These are phyloP conservation scores for Chloromyia formosa DNA, from an alignment of 2,888 invertebrate species.

Conservation along the genomic window DNA sequence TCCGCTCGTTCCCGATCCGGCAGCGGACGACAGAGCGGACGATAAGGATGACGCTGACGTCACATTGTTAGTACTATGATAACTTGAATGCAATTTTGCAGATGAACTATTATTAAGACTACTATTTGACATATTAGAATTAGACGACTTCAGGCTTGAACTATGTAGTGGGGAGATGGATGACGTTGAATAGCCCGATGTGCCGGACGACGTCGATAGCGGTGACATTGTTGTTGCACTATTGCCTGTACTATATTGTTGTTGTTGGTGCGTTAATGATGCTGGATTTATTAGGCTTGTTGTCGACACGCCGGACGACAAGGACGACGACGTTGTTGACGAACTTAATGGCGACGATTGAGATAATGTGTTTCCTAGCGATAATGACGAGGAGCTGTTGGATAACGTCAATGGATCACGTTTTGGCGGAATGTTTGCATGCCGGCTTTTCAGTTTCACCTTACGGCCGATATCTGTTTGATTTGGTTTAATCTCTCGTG, in stretches of 20 bases:
- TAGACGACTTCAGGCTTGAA: slow-evolving; percentile 31
- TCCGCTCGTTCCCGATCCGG: slow-evolving; percentile 56
- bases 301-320: slow-evolving; percentile 52
- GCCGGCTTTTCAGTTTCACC: slow-evolving; percentile 76
- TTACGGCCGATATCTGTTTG: slow-evolving; percentile 89
- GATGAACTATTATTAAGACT: slow-evolving; percentile 30
- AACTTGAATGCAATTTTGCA: slow-evolving; percentile 12
- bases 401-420: slow-evolving; percentile 47
- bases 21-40: slow-evolving; percentile 56
- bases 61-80: slow-evolving; percentile 44
- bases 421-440: slow-evolving; percentile 59
- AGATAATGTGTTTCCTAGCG: slow-evolving; percentile 49
- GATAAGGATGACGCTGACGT: slow-evolving; percentile 57
- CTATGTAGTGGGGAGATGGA: slow-evolving; percentile 34
- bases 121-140: slow-evolving; percentile 11
- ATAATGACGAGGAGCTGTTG: background rate
- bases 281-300: slow-evolving; percentile 45
- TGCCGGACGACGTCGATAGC: slow-evolving; percentile 36
- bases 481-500: slow-evolving; percentile 92
- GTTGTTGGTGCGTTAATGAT: slow-evolving; percentile 46
- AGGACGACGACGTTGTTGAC: slow-evolving; percentile 54
- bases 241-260: slow-evolving; percentile 34
- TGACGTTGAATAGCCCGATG: slow-evolving; percentile 45
- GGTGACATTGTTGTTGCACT: slow-evolving; percentile 21
- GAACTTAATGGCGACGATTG: slow-evolving; percentile 57